Base-by-base conservation (phyloP, 2,797 vertebrate species). In the Phoxinus dragarum region DNA sequence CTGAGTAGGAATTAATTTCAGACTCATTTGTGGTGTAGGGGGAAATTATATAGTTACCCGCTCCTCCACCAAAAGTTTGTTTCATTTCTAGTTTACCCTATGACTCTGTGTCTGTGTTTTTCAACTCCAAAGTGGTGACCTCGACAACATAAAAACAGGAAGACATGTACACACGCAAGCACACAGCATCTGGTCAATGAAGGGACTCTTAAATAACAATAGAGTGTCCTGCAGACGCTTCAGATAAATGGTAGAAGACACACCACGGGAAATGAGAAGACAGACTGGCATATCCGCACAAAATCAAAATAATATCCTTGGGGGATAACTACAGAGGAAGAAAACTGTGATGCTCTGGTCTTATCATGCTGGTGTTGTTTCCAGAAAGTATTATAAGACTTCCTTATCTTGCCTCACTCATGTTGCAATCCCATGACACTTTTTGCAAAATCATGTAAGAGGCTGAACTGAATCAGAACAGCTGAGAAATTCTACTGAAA, bases 81-180 rank as follows among this genome's bases (percentile, higher is more conserved):
- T 42, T 59, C 1, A 42, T 44, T 72, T 81, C 52, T 19, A 59
- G 52, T 72, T 72, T 59, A 59, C 6, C 38, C n/a, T 19, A 72
- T 72, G 52, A 82, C 49, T 71, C 47, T 54, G 38, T 2, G 19
- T 47, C 38, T 75, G 31, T 72, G 52, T 82, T 34, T 84, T 77
- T 54, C 61, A 52, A 74, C 38, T 84, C 16, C 81, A 84, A 36
- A n/a, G 74, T 71, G 42, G 21, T 69, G 83, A 85, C 81, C 71
- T 82, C 69, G 42, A 14, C 49, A 80, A 85, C 78, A 77, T 56
- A 49, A 88, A 85, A 88, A 88, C 87, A 89, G 85, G 88, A 87
- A 84, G 68, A 76, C 42, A 42, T 1, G 5, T 49, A 67, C 61
- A 81, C 67, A 83, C 17, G 47, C 66, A 56, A 34, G 38, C 61